These are phyloP conservation scores for Euphonia xanthogaster DNA, from an alignment of 2,797 vertebrate genomes.

Conservation along the genomic window DNA sequence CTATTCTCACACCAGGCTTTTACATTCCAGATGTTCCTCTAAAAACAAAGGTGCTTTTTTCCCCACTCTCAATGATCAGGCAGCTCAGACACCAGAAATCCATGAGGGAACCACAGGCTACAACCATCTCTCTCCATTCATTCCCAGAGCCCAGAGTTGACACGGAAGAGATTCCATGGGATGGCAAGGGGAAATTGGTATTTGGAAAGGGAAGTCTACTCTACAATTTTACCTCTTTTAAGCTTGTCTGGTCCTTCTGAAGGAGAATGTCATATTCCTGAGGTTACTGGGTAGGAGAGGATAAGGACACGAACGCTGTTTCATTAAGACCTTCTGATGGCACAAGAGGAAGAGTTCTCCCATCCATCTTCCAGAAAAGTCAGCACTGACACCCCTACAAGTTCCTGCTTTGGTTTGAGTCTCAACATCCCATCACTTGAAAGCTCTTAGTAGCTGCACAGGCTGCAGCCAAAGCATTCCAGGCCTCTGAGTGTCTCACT, in stretches of 20 bases:
- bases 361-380: not conserved
- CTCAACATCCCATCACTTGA: not conserved
- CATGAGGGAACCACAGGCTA: not conserved
- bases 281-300: not conserved
- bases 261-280: not conserved
- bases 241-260: not conserved
- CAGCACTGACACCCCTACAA: not conserved
- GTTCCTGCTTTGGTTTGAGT: not conserved
- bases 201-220: not conserved
- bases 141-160: not conserved
- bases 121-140: not conserved
- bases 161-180: not conserved
- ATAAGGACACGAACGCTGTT: not conserved
- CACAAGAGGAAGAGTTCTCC: not conserved
- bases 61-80: not conserved
- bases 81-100: not conserved
- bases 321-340: not conserved
- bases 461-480: not conserved
- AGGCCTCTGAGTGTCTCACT: not conserved
- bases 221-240: not conserved
- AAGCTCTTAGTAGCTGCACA: not conserved
- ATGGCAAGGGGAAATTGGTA: not conserved
- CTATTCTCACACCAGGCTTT: not conserved
- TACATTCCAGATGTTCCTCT: not conserved
- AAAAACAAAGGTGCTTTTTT: not conserved